Percentiles rank a stretch among this genome's conserved stretches.
Evolutionary conservation across 2,797 vertebrate species (phyloP).

Genomic region (Dendrocincla fuliginosa): DNA sequence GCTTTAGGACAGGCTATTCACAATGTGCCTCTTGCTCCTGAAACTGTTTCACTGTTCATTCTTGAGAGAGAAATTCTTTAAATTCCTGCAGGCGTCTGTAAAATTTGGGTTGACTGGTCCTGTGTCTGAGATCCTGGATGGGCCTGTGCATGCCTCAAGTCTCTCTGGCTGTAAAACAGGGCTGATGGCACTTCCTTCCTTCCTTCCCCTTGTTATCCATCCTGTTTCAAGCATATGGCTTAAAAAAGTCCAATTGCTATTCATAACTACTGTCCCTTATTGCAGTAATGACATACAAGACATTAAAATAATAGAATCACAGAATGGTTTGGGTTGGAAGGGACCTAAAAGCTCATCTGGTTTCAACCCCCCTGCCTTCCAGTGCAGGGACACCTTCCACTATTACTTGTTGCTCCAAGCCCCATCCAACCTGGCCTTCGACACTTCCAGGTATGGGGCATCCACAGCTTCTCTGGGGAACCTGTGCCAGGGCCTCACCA

Average conservation of each 20-base stretch:
- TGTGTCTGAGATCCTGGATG: background rate
- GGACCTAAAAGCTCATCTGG: background rate
- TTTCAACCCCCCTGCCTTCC: background rate
- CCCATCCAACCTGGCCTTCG: background rate
- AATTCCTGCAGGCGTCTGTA: background rate
- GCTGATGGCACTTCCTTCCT: constrained; percentile 22
- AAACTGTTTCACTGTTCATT: background rate
- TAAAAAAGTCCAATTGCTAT: background rate
- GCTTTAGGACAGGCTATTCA: constrained; percentile 12
- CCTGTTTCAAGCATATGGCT: background rate
- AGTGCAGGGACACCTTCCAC: background rate
- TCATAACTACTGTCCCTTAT: background rate
- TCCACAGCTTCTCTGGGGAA: fast-evolving
- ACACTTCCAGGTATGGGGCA: background rate
- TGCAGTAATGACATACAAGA: background rate
- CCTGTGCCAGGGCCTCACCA: fast-evolving
- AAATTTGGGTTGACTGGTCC: background rate
- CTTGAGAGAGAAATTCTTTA: background rate
- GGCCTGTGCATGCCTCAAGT: background rate
- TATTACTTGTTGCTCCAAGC: fast-evolving
- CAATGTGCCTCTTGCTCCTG: background rate
- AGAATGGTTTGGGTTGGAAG: background rate
- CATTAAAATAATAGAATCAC: background rate
- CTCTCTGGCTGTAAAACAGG: background rate
- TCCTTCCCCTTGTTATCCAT: background rate